These are phyloP conservation scores for Rotaria macrura DNA, from an alignment of 2,888 invertebrate genomes.

Conservation along the genomic window DNA sequence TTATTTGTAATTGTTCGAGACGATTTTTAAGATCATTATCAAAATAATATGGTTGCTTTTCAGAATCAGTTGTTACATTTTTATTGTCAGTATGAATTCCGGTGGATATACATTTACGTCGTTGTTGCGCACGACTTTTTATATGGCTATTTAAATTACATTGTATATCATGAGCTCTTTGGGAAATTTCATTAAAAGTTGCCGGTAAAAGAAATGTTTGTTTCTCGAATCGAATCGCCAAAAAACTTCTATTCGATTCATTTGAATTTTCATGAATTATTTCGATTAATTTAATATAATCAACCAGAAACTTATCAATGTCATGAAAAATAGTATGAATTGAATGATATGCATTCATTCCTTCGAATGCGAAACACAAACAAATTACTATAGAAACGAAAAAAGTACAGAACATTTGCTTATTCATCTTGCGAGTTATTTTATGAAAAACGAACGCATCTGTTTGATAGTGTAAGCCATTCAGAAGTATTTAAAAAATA, in stretches of 20 bases:
- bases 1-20: neutral
- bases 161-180: neutral
- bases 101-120: neutral
- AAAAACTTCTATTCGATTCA: neutral
- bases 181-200: neutral
- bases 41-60: neutral
- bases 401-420: neutral
- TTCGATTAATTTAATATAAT: neutral
- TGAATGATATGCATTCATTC: neutral
- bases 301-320: neutral
- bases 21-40: neutral
- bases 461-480: too few species aligned
- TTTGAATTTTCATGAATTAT: neutral
- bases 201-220: neutral
- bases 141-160: neutral
- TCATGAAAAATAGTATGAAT: neutral
- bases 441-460: neutral
- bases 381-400: neutral
- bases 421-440: neutral
- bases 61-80: neutral
- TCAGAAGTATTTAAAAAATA: too few species aligned
- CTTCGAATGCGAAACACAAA: neutral
- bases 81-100: neutral
- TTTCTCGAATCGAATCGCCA: neutral
- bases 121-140: neutral